These are phyloP conservation scores for Odocoileus hemionus DNA, from an alignment of 2,113 vertebrate species.

Conservation along the genomic window DNA sequence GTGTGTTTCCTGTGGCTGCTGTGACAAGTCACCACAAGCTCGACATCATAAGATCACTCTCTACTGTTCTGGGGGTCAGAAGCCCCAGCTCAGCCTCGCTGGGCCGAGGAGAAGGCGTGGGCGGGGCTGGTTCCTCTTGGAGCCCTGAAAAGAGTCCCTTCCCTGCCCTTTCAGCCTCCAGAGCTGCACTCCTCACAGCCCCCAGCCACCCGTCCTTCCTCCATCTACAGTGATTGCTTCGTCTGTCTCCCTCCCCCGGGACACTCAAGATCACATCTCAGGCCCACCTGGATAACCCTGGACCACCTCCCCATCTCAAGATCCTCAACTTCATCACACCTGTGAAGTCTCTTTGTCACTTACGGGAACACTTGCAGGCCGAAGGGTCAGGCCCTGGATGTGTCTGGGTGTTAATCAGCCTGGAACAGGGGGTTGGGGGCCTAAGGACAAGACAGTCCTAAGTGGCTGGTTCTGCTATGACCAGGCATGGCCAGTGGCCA, in stretches of 20 bases:
- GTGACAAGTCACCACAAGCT: background rate
- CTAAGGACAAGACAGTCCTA: background rate
- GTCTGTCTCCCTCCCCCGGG: no score
- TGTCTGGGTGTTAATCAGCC: background rate
- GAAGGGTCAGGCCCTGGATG: background rate
- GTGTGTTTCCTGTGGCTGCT: background rate
- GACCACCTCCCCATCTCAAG: background rate
- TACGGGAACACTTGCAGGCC: accelerated
- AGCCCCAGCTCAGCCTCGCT: background rate
- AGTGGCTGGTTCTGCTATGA: background rate
- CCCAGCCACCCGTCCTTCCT: accelerated
- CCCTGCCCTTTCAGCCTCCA: no score
- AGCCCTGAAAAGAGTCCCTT: accelerated
- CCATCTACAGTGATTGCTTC: no score
- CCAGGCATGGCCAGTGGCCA: background rate
- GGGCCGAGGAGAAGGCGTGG: background rate
- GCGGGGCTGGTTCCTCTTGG: background rate
- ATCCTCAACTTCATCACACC: background rate
- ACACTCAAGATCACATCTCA: background rate
- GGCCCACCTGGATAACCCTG: background rate
- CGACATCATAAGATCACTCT: background rate
- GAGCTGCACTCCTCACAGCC: accelerated
- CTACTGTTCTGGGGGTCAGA: background rate
- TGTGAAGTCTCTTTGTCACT: background rate
- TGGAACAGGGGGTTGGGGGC: no score